Evolutionary conservation across 2,113 vertebrate genomes (phyloP), one percentile per base, ranked within the genome.

Genomic region (Colossoma macropomum): DNA sequence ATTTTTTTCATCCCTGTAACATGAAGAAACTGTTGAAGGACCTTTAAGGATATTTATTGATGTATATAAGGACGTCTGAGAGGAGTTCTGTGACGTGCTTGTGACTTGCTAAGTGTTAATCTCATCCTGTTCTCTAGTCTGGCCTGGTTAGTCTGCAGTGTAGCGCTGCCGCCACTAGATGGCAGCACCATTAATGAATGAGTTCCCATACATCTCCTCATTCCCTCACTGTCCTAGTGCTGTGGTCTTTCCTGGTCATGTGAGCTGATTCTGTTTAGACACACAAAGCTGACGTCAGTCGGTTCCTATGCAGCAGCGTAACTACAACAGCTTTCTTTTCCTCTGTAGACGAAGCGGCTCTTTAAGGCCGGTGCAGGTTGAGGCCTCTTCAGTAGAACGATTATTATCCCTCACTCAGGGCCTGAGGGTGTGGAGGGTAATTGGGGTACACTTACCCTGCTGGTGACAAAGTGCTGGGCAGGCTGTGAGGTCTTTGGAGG

Each of bases 131-230:
- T 75, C 28, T 79, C 5, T 68, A 65, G 65, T 34, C 62, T 72
- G 70, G 13, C 45, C 38, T 13, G 34, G n/a, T 1, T 68, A 65
- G 65, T 34, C 62, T 72, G 70, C 38, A 74, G 32, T 83, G 70
- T 69, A 59, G n/a, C 48, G 19, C 12, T 21, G 9, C 28, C 59
- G 79, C 92, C 92, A 93, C 92, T 93, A 94, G 94, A 92, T 93
- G 94, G 92, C 85, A 91, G 92, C 90, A 93, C 91, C 82, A 68
- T 82, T 90, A 85, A 60, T 59, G 48, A 75, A 48, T 80, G 12
- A 0, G 23, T 30, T 4, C 17, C 45, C 6, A 15, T 27, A 32
- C n/a, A 28, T 74, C 62, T 9, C 16, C 45, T 63, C 4, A 4
- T 38, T 15, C 17, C 4, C n/a, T 74, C 30, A 3, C 27, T 50